Percentiles rank a stretch among this genome's conserved stretches.
These are phyloP conservation scores for Thera britannica DNA, from an alignment of 2,888 invertebrate genomes.

Conservation along the genomic window DNA sequence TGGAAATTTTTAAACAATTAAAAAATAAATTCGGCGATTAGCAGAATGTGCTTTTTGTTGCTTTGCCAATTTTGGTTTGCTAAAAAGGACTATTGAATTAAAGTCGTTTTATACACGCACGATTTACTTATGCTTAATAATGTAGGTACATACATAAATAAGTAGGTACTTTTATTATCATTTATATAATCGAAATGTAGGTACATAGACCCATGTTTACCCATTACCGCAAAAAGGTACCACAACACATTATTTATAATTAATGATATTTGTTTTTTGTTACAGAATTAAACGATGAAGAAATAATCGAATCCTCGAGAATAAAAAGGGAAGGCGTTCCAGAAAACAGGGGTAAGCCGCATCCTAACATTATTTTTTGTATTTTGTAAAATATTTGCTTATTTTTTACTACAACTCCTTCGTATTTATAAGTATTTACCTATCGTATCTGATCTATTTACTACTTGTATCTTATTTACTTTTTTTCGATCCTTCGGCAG, in stretches of 20 bases:
- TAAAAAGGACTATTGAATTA: neutral
- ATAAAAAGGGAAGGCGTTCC: conserved; percentile 79
- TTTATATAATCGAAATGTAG: too few relatives aligned
- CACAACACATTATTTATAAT: too few relatives aligned
- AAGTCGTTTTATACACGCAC: too few relatives aligned
- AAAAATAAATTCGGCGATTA: neutral
- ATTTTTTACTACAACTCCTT: conserved; percentile 27
- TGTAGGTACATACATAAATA: too few relatives aligned
- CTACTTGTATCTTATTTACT: neutral
- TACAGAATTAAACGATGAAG: conserved; percentile 73
- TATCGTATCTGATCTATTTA: neutral
- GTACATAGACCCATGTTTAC: too few relatives aligned
- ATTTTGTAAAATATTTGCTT: conserved; percentile 52
- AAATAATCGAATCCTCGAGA: conserved; percentile 73
- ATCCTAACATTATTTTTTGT: conserved; percentile 41
- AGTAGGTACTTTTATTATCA: too few relatives aligned
- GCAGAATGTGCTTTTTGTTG: neutral
- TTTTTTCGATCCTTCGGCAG: too few relatives aligned
- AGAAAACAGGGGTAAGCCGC: conserved; percentile 80
- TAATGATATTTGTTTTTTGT: conserved; percentile 49
- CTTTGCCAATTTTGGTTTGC: neutral
- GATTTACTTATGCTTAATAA: too few relatives aligned
- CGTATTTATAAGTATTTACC: neutral
- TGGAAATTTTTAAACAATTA: conserved; percentile 1
- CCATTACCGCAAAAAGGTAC: too few relatives aligned